Evolutionary conservation across 2,888 invertebrate genomes (phyloP), one percentile per base, ranked within the genome.

Genomic region (Timema podura): DNA sequence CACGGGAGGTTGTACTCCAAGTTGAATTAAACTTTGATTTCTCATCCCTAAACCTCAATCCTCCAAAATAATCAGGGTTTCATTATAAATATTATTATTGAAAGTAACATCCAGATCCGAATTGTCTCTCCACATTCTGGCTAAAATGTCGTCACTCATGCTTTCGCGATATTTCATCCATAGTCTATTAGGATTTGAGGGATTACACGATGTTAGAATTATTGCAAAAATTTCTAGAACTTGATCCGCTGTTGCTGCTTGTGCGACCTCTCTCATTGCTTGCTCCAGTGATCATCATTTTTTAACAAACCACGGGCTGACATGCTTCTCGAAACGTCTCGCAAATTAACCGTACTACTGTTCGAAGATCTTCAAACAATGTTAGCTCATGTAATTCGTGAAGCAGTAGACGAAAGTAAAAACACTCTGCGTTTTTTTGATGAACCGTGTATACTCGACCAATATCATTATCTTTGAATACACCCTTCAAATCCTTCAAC

Each of bases 331-430:
- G 59, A 59, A 16, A 59, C 59, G n/a, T 59, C 16, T 59, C n/a
- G 59, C 59, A 59, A 13, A 59, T 59, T 15, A 16, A 59, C n/a
- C 59, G n/a, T 15, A 16, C 7, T 13, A 59, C 59, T 59, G n/a
- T 59, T 59, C 59, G n/a, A 59, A 59, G 59, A 59, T 59, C 59
- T 59, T 59, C 59, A 59, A 59, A 59, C 59, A 9, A 13, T 59
- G 59, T 59, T 59, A 30, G 59, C 16, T 30, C 59, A 59, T 59
- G 59, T 59, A 59, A 15, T 59, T 59, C 59, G 59, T 59, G 59
- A 59, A 59, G 59, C 59, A 59, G 59, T 64, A 64, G 65, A 64
- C 44, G 44, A 3, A 59, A 64, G 65, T 64, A 64, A 64, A 64
- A 64, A 64, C 5, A 61, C 61, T 61, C 51, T 51, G 51, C 1